Percentiles rank a stretch among this genome's conserved stretches.
Evolutionary conservation across 2,797 vertebrate species (phyloP).

Genomic region (Atherinosoma microstoma): DNA sequence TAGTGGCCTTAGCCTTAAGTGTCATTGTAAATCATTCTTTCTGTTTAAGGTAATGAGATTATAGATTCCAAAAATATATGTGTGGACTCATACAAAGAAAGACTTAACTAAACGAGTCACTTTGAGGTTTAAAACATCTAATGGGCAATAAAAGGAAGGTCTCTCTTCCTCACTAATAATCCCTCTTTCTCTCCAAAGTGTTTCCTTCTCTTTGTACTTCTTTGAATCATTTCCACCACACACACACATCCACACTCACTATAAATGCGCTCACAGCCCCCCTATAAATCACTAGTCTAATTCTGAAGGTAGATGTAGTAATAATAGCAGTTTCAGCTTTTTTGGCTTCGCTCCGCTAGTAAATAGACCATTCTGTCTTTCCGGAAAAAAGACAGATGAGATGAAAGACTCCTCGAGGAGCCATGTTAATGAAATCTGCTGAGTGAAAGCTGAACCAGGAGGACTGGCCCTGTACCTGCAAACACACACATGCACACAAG

Average conservation of each 20-base stretch:
- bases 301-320: conserved; percentile 69
- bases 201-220: conserved; percentile 62
- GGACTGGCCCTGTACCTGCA: conserved; percentile 56
- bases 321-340: conserved; percentile 69
- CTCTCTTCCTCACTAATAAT: conserved; percentile 58
- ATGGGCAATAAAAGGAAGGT: conserved; percentile 63
- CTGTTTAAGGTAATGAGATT: conserved; percentile 49
- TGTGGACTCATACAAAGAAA: conserved; percentile 36
- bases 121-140: conserved; percentile 67
- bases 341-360: conserved; percentile 64
- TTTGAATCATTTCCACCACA: conserved; percentile 51
- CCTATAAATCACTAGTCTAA: conserved; percentile 76
- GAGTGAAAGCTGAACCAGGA: conserved; percentile 82
- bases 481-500: conserved; percentile 31
- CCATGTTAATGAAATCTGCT: conserved; percentile 84
- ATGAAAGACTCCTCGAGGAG: conserved; percentile 83
- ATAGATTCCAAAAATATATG: conserved; percentile 34
- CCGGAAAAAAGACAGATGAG: conserved; percentile 74
- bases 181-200: conserved; percentile 54
- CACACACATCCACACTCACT: conserved; percentile 26
- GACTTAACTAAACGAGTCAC: conserved; percentile 47
- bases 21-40: conserved; percentile 25
- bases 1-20: conserved; percentile 6
- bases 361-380: conserved; percentile 75
- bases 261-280: conserved; percentile 42